Evolutionary conservation across 2,113 vertebrate genomes (phyloP).

Genomic region (Pyxicephalus adspersus): DNA sequence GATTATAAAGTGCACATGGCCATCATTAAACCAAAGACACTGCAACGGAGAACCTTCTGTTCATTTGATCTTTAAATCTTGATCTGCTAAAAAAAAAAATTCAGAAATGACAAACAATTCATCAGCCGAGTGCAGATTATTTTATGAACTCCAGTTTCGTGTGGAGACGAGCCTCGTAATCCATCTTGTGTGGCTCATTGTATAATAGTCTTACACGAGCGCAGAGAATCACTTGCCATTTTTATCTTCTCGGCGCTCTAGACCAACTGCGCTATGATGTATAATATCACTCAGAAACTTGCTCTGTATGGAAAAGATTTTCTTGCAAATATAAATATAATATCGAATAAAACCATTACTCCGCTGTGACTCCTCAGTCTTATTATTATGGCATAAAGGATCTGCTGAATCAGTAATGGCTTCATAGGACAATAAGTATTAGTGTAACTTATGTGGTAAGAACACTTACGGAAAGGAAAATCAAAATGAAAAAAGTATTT

Average conservation of each 20-base stretch:
- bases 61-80: background rate
- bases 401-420: conserved; percentile 24
- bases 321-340: conserved; percentile 36
- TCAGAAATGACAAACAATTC: conserved; percentile 51
- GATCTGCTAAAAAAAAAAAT: background rate
- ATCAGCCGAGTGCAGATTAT: conserved; percentile 36
- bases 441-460: background rate
- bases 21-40: background rate
- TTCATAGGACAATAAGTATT: conserved; percentile 20
- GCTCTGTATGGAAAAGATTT: conserved; percentile 32
- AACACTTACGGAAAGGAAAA: too few species aligned
- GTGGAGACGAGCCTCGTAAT: conserved; percentile 26
- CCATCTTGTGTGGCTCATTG: conserved; percentile 45
- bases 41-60: background rate
- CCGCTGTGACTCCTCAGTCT: background rate
- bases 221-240: conserved; percentile 22
- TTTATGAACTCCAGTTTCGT: conserved; percentile 44
- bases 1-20: too few species aligned
- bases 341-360: conserved; percentile 29
- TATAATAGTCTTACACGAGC: background rate
- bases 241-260: conserved; percentile 47
- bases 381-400: conserved; percentile 24
- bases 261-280: conserved; percentile 22
- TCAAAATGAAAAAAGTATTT: too few species aligned
- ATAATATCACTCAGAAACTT: conserved; percentile 21